A percentile compares a stretch with the other conserved stretches of the same genome.
Evolutionary conservation across 2,113 vertebrate species (phyloP).

Genomic region (Trematocara nigrifrons): DNA sequence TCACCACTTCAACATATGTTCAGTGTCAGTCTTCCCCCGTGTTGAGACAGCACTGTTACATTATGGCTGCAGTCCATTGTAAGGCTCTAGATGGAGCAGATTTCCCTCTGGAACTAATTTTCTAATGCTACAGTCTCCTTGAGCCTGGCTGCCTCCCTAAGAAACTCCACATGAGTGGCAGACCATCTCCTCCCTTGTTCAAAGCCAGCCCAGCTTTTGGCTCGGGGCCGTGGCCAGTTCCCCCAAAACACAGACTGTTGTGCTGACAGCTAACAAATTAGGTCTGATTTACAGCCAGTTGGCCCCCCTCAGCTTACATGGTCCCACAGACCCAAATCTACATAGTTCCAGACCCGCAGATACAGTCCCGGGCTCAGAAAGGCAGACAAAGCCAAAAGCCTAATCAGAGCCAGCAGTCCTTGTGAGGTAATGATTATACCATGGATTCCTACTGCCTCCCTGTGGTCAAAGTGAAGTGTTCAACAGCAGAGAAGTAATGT

Average conservation of each 20-base stretch:
- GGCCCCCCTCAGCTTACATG: conserved; percentile 56
- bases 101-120: conserved; percentile 76
- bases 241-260: conserved; percentile 70
- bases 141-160: conserved; percentile 55
- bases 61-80: conserved; percentile 52
- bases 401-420: conserved; percentile 62
- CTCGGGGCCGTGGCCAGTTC: conserved; percentile 53
- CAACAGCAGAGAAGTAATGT: not conserved
- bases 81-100: conserved; percentile 54
- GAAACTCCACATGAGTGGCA: conserved; percentile 70
- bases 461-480: conserved; percentile 22
- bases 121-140: conserved; percentile 61
- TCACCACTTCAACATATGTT: conserved; percentile 48
- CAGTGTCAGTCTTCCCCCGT: conserved; percentile 14
- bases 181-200: conserved; percentile 61
- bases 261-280: conserved; percentile 81
- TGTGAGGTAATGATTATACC: conserved; percentile 1
- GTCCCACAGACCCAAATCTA: conserved; percentile 68
- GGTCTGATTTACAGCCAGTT: conserved; percentile 75
- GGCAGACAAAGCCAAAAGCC: conserved; percentile 50
- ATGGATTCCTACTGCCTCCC: conserved; percentile 59
- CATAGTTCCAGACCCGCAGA: conserved; percentile 67
- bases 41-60: conserved; percentile 41
- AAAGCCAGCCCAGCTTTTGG: conserved; percentile 61
- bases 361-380: conserved; percentile 49